phyloP scores from a whole-genome alignment of 1,140 invertebrate species.

The Oedothorax gibbosus region DNA sequence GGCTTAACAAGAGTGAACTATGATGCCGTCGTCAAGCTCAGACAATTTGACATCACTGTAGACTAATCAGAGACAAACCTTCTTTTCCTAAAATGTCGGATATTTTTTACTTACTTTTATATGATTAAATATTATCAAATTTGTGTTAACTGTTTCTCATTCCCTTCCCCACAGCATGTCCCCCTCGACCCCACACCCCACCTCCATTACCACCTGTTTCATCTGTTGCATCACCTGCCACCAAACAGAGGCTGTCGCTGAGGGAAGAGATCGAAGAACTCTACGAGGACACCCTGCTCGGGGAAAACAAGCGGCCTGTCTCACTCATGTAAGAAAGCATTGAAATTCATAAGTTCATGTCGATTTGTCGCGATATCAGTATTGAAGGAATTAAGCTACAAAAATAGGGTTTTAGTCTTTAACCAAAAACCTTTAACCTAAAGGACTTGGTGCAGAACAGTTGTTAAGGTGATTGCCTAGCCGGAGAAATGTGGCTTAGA shows the following conservation, averaged over 20 bases:
- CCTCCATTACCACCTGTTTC: constrained; percentile 31
- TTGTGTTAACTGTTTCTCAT: neutral
- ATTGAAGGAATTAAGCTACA: too few species aligned
- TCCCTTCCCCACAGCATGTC: constrained; percentile 46
- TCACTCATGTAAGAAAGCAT: constrained; percentile 34
- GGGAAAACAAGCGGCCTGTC: constrained; percentile 31
- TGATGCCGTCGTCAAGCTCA: too few species aligned
- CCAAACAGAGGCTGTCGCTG: neutral
- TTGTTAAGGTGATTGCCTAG: too few species aligned
- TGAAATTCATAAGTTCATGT: neutral
- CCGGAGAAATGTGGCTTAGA: too few species aligned
- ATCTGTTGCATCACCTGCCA: neutral
- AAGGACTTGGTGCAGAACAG: too few species aligned
- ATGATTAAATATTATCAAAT: neutral
- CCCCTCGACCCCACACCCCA: constrained; percentile 34
- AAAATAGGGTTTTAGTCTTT: too few species aligned
- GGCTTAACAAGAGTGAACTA: too few species aligned
- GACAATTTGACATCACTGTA: too few species aligned
- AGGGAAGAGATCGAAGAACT: constrained; percentile 53
- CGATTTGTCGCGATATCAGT: neutral
- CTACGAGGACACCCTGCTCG: constrained; percentile 48
- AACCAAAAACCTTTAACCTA: too few species aligned
- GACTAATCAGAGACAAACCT: too few species aligned
- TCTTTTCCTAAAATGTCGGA: too few species aligned
- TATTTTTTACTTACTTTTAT: neutral